Evolutionary conservation across 2,888 invertebrate species (phyloP).

Genomic region (Drosophila acutilabella): DNA sequence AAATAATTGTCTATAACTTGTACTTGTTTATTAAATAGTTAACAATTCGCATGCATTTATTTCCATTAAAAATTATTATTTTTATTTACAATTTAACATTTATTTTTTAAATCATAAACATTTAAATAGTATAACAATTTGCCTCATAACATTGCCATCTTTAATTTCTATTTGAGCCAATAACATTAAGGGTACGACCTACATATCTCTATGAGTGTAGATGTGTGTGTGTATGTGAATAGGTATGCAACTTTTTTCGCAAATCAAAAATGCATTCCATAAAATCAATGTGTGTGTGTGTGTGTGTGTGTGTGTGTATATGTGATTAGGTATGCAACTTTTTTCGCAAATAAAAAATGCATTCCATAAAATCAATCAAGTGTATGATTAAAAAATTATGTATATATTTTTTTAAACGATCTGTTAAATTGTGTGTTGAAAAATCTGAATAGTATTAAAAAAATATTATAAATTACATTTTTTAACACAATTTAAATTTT

Average conservation of each 20-base stretch:
- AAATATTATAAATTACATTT: no score
- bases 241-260: neutral
- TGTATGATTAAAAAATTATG: no score
- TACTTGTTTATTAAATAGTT: conserved; percentile 13
- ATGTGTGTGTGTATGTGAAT: neutral
- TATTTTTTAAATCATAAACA: conserved; percentile 13
- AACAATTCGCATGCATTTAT: conserved; percentile 45
- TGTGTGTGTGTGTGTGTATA: neutral
- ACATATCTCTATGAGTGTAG: neutral
- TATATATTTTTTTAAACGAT: no score
- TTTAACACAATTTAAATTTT: no score
- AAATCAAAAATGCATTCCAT: conserved; percentile 10
- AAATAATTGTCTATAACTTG: conserved; percentile 14
- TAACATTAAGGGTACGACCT: conserved; percentile 13
- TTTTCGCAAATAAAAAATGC: conserved; percentile 12
- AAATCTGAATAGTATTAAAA: no score
- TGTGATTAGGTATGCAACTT: neutral
- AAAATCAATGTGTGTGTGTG: neutral
- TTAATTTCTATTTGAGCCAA: conserved; percentile 39
- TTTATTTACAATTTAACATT: conserved; percentile 14
- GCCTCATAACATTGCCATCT: conserved; percentile 79
- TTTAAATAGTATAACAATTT: conserved; percentile 52
- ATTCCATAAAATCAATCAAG: neutral
- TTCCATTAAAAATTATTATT: conserved; percentile 15
- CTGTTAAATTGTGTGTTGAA: no score